These are phyloP conservation scores for Symphodus melops DNA, from an alignment of 2,113 vertebrate species.

Conservation along the genomic window DNA sequence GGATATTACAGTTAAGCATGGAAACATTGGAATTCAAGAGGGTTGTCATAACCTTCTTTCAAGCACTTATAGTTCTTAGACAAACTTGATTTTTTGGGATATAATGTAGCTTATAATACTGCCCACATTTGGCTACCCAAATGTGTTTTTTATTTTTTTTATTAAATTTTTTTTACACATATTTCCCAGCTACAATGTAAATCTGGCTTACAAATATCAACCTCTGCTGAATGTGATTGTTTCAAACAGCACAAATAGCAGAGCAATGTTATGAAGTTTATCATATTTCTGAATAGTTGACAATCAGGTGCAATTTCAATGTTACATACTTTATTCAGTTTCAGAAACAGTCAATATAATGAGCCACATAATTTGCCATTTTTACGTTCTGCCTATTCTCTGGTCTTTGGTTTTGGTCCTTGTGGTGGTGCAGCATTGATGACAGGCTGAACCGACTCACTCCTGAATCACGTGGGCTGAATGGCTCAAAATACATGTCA, in stretches of 20 bases:
- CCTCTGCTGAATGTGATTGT: background rate
- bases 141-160: too few relatives aligned
- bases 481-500: constrained; percentile 48
- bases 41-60: constrained; percentile 19
- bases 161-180: constrained; percentile 15
- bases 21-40: constrained; percentile 26
- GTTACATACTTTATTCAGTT: constrained; percentile 2
- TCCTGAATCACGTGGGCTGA: constrained; percentile 16
- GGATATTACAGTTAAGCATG: constrained; percentile 45
- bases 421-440: constrained; percentile 1
- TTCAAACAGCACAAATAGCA: constrained; percentile 5
- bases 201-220: constrained; percentile 4
- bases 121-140: background rate
- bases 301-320: background rate
- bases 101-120: background rate
- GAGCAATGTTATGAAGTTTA: background rate
- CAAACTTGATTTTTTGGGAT: constrained; percentile 3
- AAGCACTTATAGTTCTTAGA: constrained; percentile 3
- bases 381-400: background rate
- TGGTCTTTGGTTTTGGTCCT: background rate
- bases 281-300: background rate
- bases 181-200: constrained; percentile 12
- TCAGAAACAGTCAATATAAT: background rate
- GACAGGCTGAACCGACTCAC: constrained; percentile 15
- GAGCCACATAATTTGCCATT: constrained; percentile 8